A percentile compares a stretch with the other conserved stretches of the same genome.
Conservation (phyloP, 2,888 invertebrate genomes). For the Trachelus iudaicus region DNA sequence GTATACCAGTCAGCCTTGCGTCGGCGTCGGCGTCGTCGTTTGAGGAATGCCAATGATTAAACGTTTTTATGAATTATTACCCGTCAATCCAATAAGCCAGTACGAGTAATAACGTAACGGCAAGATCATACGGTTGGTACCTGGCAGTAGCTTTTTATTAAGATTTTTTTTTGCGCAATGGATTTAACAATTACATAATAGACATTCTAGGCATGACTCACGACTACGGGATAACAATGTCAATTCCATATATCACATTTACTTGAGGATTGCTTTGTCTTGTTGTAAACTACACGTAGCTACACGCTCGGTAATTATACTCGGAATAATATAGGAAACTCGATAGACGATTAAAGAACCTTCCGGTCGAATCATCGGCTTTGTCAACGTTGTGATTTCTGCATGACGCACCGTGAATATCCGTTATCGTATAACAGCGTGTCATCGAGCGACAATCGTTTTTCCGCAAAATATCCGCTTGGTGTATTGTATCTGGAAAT, state of each 20-base stretch:
- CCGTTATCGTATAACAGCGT: background rate
- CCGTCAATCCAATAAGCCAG: background rate
- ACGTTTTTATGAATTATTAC: slow-evolving; percentile 24
- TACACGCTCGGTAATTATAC: background rate
- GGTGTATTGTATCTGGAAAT: background rate
- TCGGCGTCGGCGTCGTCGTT: background rate
- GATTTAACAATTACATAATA: background rate
- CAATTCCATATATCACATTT: background rate
- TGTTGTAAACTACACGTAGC: background rate
- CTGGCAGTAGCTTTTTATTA: background rate
- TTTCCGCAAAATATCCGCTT: background rate
- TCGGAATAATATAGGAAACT: background rate
- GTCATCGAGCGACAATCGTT: background rate
- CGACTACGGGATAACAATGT: background rate
- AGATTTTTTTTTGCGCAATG: background rate
- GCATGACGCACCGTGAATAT: background rate
- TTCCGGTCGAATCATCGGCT: background rate
- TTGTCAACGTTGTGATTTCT: background rate
- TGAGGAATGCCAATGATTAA: slow-evolving; percentile 20
- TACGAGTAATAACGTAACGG: background rate
- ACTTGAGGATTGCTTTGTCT: background rate
- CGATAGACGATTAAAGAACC: background rate
- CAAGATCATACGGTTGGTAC: background rate
- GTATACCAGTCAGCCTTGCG: background rate
- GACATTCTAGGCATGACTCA: background rate